These are phyloP conservation scores for Amblyjoppa proteus DNA, from an alignment of 2,888 invertebrate genomes.

Conservation along the genomic window DNA sequence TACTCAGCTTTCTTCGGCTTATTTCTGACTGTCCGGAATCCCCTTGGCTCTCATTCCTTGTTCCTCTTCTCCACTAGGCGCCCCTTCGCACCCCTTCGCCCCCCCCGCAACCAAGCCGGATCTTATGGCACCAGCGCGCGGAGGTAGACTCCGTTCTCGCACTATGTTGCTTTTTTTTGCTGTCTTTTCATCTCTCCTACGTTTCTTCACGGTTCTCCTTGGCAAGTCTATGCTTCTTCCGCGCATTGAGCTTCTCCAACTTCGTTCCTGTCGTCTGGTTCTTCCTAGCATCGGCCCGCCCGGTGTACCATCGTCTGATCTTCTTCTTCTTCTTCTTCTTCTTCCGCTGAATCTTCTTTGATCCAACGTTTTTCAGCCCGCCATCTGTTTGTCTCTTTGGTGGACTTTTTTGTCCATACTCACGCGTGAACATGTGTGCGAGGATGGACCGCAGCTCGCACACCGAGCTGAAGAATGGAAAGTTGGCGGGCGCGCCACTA, in stretches of 20 bases:
- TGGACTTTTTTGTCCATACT: background rate
- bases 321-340: constrained; percentile 14
- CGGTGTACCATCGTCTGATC: constrained; percentile 1
- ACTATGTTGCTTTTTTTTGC: constrained; percentile 3
- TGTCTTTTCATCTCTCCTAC: constrained; percentile 18
- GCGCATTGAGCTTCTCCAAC: constrained; percentile 4
- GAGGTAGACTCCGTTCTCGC: constrained; percentile 16
- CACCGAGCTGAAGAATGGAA: background rate
- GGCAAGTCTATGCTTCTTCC: constrained; percentile 11
- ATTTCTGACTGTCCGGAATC: constrained; percentile 59
- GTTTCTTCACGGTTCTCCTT: constrained; percentile 31
- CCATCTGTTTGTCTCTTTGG: constrained; percentile 48
- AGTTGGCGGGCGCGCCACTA: constrained; percentile 22
- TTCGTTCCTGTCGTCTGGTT: constrained; percentile 12
- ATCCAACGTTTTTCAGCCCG: constrained; percentile 3
- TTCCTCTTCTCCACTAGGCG: constrained; percentile 16
- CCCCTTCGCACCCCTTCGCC: background rate
- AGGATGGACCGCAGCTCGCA: background rate
- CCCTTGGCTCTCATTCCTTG: constrained; percentile 45
- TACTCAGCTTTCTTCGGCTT: constrained; percentile 52
- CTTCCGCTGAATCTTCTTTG: constrained; percentile 10
- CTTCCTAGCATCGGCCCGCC: constrained; percentile 2
- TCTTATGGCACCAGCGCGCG: constrained; percentile 30
- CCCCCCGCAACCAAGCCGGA: constrained; percentile 26
- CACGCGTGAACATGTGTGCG: constrained; percentile 26